Evolutionary conservation across 2,113 vertebrate species (phyloP).

Genomic region (Elephas maximus): DNA sequence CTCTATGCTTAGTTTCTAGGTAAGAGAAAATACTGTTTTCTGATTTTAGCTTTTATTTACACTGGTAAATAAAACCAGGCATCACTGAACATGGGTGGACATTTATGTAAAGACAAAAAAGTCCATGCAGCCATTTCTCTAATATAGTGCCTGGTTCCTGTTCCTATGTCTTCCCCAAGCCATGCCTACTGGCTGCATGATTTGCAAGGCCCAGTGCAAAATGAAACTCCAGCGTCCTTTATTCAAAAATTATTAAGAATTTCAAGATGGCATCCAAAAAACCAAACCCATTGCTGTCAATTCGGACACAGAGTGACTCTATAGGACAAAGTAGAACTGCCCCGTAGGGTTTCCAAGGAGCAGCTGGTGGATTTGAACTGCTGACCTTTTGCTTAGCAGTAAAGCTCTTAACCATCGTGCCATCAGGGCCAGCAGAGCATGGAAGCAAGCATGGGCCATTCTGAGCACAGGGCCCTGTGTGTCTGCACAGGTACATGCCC

Average conservation of each 20-base stretch:
- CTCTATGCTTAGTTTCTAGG: not conserved
- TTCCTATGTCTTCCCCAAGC: not conserved
- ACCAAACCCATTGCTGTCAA: too few species aligned
- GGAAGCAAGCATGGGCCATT: not conserved
- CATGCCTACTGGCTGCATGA: not conserved
- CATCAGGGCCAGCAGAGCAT: not conserved
- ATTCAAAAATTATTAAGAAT: not conserved
- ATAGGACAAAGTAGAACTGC: too few species aligned
- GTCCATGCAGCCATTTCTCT: not conserved
- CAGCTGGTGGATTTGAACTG: too few species aligned
- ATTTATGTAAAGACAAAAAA: not conserved
- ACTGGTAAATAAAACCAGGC: slow-evolving; percentile 20
- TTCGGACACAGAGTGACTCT: too few species aligned
- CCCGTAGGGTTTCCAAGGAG: too few species aligned
- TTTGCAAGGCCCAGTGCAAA: not conserved
- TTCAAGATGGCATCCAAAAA: not conserved
- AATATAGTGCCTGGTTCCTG: not conserved
- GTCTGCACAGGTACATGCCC: not conserved
- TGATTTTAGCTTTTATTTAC: slow-evolving; percentile 37
- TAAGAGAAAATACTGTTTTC: not conserved
- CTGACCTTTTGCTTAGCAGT: too few species aligned
- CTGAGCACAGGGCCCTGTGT: not conserved
- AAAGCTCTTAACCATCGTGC: too few species aligned
- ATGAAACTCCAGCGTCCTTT: not conserved
- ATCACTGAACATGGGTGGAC: not conserved